Percentiles rank a stretch among this genome's conserved stretches.
Conservation (phyloP, 2,888 invertebrate species). For the Eumerus sabulonum region DNA sequence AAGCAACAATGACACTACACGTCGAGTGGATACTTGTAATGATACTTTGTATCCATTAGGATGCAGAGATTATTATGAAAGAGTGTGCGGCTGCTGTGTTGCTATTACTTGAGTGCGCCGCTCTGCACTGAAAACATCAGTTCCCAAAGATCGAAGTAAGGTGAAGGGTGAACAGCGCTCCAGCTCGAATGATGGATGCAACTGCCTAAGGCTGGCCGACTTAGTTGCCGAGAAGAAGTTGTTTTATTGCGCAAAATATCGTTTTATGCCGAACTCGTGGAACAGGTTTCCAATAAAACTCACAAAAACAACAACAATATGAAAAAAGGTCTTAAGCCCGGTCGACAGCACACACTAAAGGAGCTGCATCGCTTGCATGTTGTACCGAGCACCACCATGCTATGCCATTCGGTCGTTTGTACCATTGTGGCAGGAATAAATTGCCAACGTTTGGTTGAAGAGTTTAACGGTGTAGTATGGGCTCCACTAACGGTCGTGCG, state of each 20-base stretch:
- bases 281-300: slow-evolving; percentile 37
- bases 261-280: slow-evolving; percentile 14
- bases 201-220: slow-evolving; percentile 43
- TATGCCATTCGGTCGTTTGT: slow-evolving; percentile 24
- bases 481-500: slow-evolving; percentile 48
- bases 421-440: slow-evolving; percentile 58
- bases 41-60: slow-evolving; percentile 48
- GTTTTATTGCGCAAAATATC: slow-evolving; percentile 42
- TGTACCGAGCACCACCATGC: slow-evolving; percentile 1
- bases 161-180: slow-evolving; percentile 64
- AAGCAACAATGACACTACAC: slow-evolving; percentile 63
- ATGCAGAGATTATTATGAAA: slow-evolving; percentile 51
- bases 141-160: slow-evolving; percentile 59
- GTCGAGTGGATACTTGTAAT: slow-evolving; percentile 40
- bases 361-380: slow-evolving; percentile 7
- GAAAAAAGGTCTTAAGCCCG: slow-evolving; percentile 18
- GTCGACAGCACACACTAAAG: slow-evolving; percentile 29
- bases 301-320: neutral
- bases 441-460: slow-evolving; percentile 23
- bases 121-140: slow-evolving; percentile 40
- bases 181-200: slow-evolving; percentile 61
- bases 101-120: neutral
- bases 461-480: slow-evolving; percentile 27
- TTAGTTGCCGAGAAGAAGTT: slow-evolving; percentile 41
- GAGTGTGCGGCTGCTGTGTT: slow-evolving; percentile 3